Conservation (phyloP, 2,113 vertebrate genomes). For the Axis porcinus region DNA sequence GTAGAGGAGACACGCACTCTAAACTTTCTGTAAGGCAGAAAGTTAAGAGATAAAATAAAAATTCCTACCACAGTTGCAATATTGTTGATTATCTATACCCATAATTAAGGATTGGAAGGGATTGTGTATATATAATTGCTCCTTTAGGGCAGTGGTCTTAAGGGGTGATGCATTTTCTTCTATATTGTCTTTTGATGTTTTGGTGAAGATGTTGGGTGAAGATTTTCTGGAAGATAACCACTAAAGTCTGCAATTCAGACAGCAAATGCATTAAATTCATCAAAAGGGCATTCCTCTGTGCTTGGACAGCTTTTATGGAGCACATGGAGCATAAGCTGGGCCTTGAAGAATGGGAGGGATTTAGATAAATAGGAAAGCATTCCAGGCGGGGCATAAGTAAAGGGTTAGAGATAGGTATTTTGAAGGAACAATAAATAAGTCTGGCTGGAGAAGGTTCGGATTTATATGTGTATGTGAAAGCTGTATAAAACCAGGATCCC, state of each 20-base stretch:
- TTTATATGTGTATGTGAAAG: constrained; percentile 9
- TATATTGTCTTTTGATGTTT: constrained; percentile 40
- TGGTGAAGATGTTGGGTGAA: not conserved
- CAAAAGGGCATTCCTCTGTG: not conserved
- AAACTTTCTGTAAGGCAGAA: not conserved
- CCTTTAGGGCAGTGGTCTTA: not conserved
- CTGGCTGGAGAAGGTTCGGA: constrained; percentile 9
- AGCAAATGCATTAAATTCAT: constrained; percentile 40
- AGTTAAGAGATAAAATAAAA: not conserved
- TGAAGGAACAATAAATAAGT: constrained; percentile 45
- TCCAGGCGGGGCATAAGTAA: not conserved
- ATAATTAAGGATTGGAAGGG: not conserved
- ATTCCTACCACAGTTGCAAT: not conserved
- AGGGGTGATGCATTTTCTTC: not conserved
- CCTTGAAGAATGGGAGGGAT: constrained; percentile 29
- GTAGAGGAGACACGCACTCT: not conserved
- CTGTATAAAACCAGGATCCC: not conserved
- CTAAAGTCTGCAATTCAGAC: constrained; percentile 18
- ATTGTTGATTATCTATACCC: not conserved
- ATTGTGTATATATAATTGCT: not conserved
- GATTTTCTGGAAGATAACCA: constrained; percentile 36
- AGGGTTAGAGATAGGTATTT: constrained; percentile 11
- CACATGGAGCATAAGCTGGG: not conserved
- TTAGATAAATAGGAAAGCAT: constrained; percentile 16
- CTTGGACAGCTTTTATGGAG: not conserved